These are phyloP conservation scores for Botia almorhae DNA, from an alignment of 2,797 vertebrate species.

Conservation along the genomic window DNA sequence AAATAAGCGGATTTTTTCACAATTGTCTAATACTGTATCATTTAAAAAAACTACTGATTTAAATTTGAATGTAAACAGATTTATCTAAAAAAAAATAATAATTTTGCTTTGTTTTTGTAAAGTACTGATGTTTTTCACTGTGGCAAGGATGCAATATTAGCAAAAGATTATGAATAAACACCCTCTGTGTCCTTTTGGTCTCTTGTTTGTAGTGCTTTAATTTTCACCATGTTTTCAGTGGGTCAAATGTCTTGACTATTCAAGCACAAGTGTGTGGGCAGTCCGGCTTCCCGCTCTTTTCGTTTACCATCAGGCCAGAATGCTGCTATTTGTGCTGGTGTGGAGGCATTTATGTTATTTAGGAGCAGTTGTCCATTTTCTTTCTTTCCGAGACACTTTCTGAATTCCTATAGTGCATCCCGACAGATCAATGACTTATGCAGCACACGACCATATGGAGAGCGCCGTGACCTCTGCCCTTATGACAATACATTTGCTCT, in stretches of 20 bases:
- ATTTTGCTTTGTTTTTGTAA: constrained; percentile 9
- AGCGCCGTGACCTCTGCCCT: constrained; percentile 82
- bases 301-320: constrained; percentile 34
- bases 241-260: constrained; percentile 20
- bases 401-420: constrained; percentile 74
- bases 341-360: constrained; percentile 60
- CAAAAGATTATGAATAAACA: constrained; percentile 46
- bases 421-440: constrained; percentile 83
- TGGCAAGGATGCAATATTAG: background rate
- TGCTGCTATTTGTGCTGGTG: constrained; percentile 32
- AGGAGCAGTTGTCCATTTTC: constrained; percentile 75
- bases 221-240: constrained; percentile 6
- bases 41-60: constrained; percentile 22
- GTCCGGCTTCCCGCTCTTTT: constrained; percentile 50
- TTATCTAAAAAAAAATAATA: background rate
- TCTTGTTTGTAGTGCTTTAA: constrained; percentile 29
- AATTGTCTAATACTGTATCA: background rate
- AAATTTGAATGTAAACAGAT: background rate
- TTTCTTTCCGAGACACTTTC: constrained; percentile 62
- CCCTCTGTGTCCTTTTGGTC: background rate
- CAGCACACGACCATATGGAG: constrained; percentile 88
- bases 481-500: constrained; percentile 78
- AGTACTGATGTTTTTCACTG: background rate
- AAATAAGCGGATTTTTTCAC: background rate
- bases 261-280: constrained; percentile 32